phyloP scores from a whole-genome alignment of 35 echinoderm and acorn worm species.

The Holothuria glaberrima region DNA sequence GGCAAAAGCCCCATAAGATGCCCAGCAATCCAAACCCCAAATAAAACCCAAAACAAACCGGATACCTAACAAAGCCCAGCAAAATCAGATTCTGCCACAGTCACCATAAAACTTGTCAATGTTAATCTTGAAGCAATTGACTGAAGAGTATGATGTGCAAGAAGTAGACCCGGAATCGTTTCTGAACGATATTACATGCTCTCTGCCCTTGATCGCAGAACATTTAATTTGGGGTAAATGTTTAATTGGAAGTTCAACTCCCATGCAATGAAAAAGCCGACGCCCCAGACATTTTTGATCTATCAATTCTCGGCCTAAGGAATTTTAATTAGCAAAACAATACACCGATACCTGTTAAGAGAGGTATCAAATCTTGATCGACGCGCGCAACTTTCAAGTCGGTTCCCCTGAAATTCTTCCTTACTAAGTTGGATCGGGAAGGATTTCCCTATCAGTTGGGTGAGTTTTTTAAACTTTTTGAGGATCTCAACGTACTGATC shows the following conservation, averaged over 20 bases:
- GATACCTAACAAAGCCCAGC: too few relatives aligned
- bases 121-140: too few relatives aligned
- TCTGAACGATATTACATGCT: too few relatives aligned
- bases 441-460: slow-evolving; percentile 33
- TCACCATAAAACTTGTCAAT: too few relatives aligned
- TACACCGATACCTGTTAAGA: slow-evolving; percentile 56
- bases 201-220: too few relatives aligned
- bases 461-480: slow-evolving; percentile 44
- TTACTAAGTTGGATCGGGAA: not conserved
- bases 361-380: slow-evolving; percentile 46
- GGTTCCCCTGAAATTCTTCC: slow-evolving; percentile 18
- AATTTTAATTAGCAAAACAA: slow-evolving; percentile 57
- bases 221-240: slow-evolving; percentile 21
- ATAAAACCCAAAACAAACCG: too few relatives aligned
- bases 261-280: slow-evolving; percentile 14
- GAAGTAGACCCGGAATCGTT: too few relatives aligned
- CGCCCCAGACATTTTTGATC: slow-evolving; percentile 33
- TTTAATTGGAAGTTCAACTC: slow-evolving; percentile 46
- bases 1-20: too few relatives aligned
- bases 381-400: slow-evolving; percentile 39
- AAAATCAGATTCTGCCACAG: too few relatives aligned
- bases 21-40: too few relatives aligned
- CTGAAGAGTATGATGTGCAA: too few relatives aligned
- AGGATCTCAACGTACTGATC: not conserved
- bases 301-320: slow-evolving; percentile 52